Evolutionary conservation across 1,140 invertebrate genomes (phyloP), one percentile per base, ranked within the genome.

Genomic region (Anastatus disparis): DNA sequence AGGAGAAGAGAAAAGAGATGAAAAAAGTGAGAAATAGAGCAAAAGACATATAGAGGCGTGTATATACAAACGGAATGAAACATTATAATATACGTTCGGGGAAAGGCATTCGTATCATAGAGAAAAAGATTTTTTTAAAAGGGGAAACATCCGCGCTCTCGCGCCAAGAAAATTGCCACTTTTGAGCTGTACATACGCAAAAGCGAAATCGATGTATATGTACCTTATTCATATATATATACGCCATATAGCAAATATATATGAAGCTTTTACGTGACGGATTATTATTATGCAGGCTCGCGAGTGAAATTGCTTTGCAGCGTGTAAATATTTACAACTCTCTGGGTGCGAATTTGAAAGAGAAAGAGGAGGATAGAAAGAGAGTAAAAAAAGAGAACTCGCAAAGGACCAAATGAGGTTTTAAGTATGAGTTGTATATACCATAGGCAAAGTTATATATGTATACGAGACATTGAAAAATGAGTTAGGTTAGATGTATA

Each of bases 271-370:
- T 40, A 26, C 62, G 31, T 40, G 62, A 53, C 29, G 31, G 24
- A 38, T 46, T 64, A 52, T n/a, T n/a, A n/a, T 52, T 64, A 24
- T 40, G 6, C 62, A 26, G 22, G 12, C 17, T 20, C 9, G 17
- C 24, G 29, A 22, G 15, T n/a, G 22, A 52, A 50, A 69, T 69
- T 61, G 44, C 13, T 15, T 20, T 50, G 29, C 44, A 59, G 38
- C 29, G 31, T 22, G 56, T 52, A 52, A 69, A 69, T 59, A 69
- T 58, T 48, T 67, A 67, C 40, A 31, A 64, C 3, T 52, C 2
- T 22, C 29, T 22, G 17, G 20, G 22, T 26, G 24, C 20, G 15
- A 4, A 46, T 4, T 46, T 20, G 48, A n/a, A n/a, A n/a, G n/a
- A n/a, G n/a, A n/a, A n/a, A n/a, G n/a, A n/a, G n/a, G n/a, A n/a